These are phyloP conservation scores for Drosophila putrida DNA, from an alignment of 2,888 invertebrate species.

Conservation along the genomic window DNA sequence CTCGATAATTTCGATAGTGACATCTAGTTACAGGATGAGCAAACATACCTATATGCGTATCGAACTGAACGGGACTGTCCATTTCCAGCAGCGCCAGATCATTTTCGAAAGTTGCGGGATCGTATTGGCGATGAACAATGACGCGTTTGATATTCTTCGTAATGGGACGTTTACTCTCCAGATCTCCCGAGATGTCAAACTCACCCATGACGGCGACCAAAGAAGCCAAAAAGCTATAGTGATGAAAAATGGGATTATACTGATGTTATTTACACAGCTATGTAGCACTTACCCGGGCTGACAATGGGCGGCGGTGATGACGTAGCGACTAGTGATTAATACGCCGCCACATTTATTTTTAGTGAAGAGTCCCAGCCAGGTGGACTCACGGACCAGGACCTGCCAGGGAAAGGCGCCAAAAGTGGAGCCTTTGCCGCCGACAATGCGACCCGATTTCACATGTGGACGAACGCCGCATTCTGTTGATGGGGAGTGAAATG, in stretches of 20 bases:
- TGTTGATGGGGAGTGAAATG: conserved; percentile 86
- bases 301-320: conserved; percentile 97
- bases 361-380: conserved; percentile 96
- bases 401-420: conserved; percentile 98
- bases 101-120: conserved; percentile 96
- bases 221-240: conserved; percentile 91
- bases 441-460: conserved; percentile 92
- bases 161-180: conserved; percentile 91
- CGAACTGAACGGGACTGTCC: conserved; percentile 93
- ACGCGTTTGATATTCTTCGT: conserved; percentile 94
- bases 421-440: conserved; percentile 94
- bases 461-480: conserved; percentile 95
- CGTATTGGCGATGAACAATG: conserved; percentile 95
- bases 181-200: conserved; percentile 94
- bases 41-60: conserved; percentile 91
- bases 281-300: conserved; percentile 91
- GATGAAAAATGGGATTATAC: neutral
- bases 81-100: conserved; percentile 95
- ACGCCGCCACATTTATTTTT: conserved; percentile 98
- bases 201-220: conserved; percentile 96
- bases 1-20: conserved; percentile 48
- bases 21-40: neutral
- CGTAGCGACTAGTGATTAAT: conserved; percentile 93
- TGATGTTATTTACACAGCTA: neutral
- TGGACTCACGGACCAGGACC: conserved; percentile 95